phyloP scores from a whole-genome alignment of 2,113 vertebrate genomes.

The Monarcha castaneiventris region DNA sequence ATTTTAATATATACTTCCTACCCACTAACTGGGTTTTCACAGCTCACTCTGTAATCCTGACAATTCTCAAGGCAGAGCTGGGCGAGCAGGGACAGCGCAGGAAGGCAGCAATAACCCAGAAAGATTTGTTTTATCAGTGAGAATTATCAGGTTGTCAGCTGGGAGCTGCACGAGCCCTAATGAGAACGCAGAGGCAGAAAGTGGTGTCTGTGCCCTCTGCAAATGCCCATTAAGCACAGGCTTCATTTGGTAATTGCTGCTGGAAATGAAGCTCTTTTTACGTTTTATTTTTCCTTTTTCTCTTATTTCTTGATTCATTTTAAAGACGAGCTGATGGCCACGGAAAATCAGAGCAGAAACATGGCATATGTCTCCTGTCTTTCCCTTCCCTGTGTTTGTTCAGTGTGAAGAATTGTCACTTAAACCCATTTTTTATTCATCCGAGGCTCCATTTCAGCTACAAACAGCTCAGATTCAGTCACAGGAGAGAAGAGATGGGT shows the following conservation, averaged over 20 bases:
- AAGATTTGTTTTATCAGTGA: conserved; percentile 24
- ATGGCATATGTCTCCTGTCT: background rate
- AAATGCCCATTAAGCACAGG: conserved; percentile 7
- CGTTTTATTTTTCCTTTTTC: background rate
- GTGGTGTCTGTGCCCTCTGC: conserved; percentile 20
- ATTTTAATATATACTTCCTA: background rate
- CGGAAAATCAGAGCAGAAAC: background rate
- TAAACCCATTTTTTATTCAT: background rate
- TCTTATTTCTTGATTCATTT: background rate
- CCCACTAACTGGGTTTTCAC: conserved; percentile 8
- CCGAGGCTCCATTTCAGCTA: background rate
- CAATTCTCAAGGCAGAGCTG: background rate
- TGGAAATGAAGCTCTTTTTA: background rate
- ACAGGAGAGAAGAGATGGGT: background rate
- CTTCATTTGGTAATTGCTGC: background rate
- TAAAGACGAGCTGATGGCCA: background rate
- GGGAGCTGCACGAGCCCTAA: background rate
- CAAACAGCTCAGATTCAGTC: background rate
- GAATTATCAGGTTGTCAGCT: background rate
- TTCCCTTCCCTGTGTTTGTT: background rate
- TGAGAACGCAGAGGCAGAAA: conserved; percentile 34
- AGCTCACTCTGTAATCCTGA: conserved; percentile 32
- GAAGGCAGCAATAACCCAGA: background rate
- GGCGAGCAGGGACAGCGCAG: background rate
- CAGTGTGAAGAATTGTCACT: conserved; percentile 12